phyloP scores from a whole-genome alignment of 1,140 invertebrate genomes.

The Venturia canescens region DNA sequence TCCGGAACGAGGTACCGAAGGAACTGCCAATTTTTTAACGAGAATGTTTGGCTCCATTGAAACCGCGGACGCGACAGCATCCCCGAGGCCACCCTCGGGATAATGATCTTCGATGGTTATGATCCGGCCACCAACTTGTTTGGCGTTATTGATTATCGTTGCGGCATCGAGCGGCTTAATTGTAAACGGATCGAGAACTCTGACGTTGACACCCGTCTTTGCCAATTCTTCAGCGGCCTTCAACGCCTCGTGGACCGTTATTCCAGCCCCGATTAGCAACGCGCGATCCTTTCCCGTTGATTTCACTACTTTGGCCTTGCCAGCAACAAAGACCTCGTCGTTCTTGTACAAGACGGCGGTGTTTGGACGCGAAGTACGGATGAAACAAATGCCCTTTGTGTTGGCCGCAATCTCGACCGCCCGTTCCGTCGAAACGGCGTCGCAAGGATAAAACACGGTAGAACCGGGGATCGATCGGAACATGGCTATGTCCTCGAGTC shows the following conservation, averaged over 20 bases:
- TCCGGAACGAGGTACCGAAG: conserved; percentile 93
- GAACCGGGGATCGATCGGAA: conserved; percentile 94
- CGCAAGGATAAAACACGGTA: conserved; percentile 97
- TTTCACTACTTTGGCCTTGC: conserved; percentile 88
- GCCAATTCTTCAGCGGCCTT: conserved; percentile 89
- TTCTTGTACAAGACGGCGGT: conserved; percentile 93
- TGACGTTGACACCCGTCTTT: conserved; percentile 82
- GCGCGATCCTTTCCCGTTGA: conserved; percentile 86
- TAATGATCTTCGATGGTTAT: conserved; percentile 99
- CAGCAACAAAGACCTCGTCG: conserved; percentile 89
- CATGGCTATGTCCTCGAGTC: conserved; percentile 97
- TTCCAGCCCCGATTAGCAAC: conserved; percentile 93
- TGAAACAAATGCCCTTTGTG: conserved; percentile 96
- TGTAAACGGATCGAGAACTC: conserved; percentile 96
- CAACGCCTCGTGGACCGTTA: conserved; percentile 95
- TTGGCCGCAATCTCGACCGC: conserved; percentile 98
- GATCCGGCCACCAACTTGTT: conserved; percentile 87
- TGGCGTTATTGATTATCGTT: conserved; percentile 87
- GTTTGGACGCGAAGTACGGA: conserved; percentile 95
- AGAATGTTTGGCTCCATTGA: conserved; percentile 84
- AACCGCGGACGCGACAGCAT: conserved; percentile 92
- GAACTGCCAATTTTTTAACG: conserved; percentile 93
- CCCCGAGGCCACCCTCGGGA: conserved; percentile 95
- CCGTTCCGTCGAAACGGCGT: conserved; percentile 96
- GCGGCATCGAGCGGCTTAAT: conserved; percentile 95